A percentile compares a stretch with the other conserved stretches of the same genome.
phyloP scores from a whole-genome alignment of 2,888 invertebrate species.

The Hirtodrosophila trivittata region DNA sequence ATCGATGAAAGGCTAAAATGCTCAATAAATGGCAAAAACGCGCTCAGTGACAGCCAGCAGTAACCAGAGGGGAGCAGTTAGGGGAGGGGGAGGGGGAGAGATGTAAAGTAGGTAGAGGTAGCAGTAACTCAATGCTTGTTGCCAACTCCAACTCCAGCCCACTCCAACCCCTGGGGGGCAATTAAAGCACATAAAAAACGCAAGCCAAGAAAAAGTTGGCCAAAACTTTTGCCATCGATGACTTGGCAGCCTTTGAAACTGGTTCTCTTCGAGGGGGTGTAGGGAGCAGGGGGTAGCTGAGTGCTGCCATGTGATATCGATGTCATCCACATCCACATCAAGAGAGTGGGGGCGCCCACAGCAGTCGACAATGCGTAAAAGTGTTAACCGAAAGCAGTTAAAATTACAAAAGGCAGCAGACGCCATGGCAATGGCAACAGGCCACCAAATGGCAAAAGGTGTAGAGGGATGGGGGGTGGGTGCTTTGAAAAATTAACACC shows the following conservation, averaged over 20 bases:
- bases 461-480: constrained; percentile 5
- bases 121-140: constrained; percentile 63
- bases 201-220: constrained; percentile 64
- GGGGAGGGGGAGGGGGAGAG: neutral
- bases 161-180: constrained; percentile 64
- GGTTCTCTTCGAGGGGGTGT: neutral
- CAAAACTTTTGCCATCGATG: constrained; percentile 76
- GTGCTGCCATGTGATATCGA: constrained; percentile 72
- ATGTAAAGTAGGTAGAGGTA: neutral
- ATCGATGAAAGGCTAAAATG: constrained; percentile 78
- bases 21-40: constrained; percentile 72
- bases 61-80: neutral
- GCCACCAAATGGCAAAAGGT: constrained; percentile 20
- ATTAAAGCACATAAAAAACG: constrained; percentile 73
- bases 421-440: constrained; percentile 64
- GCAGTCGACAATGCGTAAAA: constrained; percentile 76
- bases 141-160: constrained; percentile 5
- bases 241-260: constrained; percentile 47
- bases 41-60: constrained; percentile 23
- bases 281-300: neutral
- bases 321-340: constrained; percentile 30
- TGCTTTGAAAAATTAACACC: constrained; percentile 79
- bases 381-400: constrained; percentile 79
- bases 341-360: constrained; percentile 36
- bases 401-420: constrained; percentile 74